phyloP scores from a whole-genome alignment of 1,140 invertebrate genomes.

The Linepithema humile region DNA sequence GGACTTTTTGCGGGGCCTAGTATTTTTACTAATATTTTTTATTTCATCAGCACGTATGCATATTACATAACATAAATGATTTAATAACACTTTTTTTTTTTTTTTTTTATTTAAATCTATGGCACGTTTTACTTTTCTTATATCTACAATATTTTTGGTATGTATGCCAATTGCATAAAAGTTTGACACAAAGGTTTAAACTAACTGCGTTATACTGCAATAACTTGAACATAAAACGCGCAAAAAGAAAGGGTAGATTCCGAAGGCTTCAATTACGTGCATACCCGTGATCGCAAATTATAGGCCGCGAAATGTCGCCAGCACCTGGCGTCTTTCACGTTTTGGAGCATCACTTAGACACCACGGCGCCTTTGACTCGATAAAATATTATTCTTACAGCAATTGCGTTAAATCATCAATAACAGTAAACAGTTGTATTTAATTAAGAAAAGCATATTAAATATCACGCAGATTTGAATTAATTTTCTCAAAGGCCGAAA shows the following conservation, averaged over 20 bases:
- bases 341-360: conserved; percentile 31
- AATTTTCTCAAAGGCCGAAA: neutral
- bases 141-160: neutral
- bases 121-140: neutral
- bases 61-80: neutral
- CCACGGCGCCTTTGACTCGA: neutral
- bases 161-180: neutral
- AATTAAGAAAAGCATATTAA: neutral
- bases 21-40: neutral
- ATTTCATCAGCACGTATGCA: neutral
- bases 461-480: neutral
- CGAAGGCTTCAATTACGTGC: conserved; percentile 38
- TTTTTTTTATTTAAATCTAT: neutral
- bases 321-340: conserved; percentile 45
- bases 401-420: neutral
- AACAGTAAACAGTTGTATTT: neutral
- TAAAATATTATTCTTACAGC: neutral
- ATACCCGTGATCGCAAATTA: conserved; percentile 44
- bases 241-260: neutral
- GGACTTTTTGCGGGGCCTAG: too few species aligned
- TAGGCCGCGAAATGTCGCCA: conserved; percentile 24
- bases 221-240: neutral
- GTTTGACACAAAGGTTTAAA: neutral
- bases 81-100: too few species aligned
- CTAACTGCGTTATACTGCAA: neutral